Percentiles rank a stretch among this genome's conserved stretches.
These are phyloP conservation scores for Paraplagusia blochii DNA, from an alignment of 2,113 vertebrate species.

Conservation along the genomic window DNA sequence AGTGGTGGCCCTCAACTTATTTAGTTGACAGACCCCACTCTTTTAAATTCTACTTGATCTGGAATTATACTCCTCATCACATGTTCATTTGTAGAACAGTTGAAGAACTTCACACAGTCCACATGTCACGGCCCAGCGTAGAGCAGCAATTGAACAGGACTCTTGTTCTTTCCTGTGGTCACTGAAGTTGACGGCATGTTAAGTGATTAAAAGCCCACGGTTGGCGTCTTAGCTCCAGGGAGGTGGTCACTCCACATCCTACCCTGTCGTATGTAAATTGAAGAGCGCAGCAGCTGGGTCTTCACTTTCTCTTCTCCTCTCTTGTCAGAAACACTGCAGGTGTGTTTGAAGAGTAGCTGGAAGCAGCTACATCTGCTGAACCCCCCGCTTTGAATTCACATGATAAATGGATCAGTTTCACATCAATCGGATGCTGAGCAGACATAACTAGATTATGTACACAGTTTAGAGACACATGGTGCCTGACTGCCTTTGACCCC, in stretches of 20 bases:
- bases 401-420: constrained; percentile 77
- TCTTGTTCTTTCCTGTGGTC: neutral
- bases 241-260: neutral
- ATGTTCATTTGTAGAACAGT: neutral
- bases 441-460: constrained; percentile 77
- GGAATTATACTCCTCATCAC: neutral
- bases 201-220: neutral
- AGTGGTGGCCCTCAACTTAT: no score
- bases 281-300: constrained; percentile 30
- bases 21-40: no score
- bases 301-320: constrained; percentile 25
- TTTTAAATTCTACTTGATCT: no score
- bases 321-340: constrained; percentile 39
- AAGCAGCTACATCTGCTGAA: constrained; percentile 34
- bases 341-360: constrained; percentile 34
- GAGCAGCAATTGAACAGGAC: neutral
- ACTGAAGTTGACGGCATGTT: neutral
- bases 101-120: neutral
- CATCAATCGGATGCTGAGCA: constrained; percentile 72
- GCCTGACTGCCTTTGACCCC: constrained; percentile 55
- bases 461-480: constrained; percentile 61
- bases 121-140: neutral
- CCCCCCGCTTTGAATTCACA: constrained; percentile 61
- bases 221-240: neutral
- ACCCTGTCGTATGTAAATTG: no score